Percentiles rank a stretch among this genome's conserved stretches.
Evolutionary conservation across 2,888 invertebrate genomes (phyloP).

Genomic region (Tryphoninae sp.): DNA sequence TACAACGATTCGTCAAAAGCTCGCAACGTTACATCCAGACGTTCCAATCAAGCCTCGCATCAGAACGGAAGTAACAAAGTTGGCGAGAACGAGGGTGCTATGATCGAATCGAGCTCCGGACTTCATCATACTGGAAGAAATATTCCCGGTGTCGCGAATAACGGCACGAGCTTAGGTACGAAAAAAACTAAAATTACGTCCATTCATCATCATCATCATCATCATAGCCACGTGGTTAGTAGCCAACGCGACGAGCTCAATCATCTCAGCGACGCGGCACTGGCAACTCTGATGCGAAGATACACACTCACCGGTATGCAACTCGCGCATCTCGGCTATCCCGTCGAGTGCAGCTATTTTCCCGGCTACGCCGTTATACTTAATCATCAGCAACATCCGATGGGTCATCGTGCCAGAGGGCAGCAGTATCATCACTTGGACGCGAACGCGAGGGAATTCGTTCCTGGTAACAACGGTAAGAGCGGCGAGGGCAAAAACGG

Average conservation of each 20-base stretch:
- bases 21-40: neutral
- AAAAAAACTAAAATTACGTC: neutral
- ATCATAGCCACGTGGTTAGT: slow-evolving; percentile 69
- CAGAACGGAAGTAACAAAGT: slow-evolving; percentile 18
- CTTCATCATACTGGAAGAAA: neutral
- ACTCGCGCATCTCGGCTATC: slow-evolving; percentile 87
- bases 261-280: slow-evolving; percentile 82
- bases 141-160: neutral
- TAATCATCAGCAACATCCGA: slow-evolving; percentile 76
- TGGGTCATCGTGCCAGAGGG: slow-evolving; percentile 66
- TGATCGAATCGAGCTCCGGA: neutral
- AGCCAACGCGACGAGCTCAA: slow-evolving; percentile 75
- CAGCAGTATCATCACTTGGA: slow-evolving; percentile 81
- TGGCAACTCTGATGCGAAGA: slow-evolving; percentile 84
- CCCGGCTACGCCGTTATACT: slow-evolving; percentile 86
- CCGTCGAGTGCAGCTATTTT: slow-evolving; percentile 85
- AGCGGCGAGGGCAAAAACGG: neutral
- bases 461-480: slow-evolving; percentile 80
- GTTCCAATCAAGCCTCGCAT: neutral
- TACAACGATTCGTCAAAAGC: neutral
- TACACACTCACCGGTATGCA: slow-evolving; percentile 86
- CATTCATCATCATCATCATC: no score
- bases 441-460: slow-evolving; percentile 87
- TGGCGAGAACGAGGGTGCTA: neutral
- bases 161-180: neutral